Evolutionary conservation across 2,888 invertebrate species (phyloP).

Genomic region (Trachelus iudaicus): DNA sequence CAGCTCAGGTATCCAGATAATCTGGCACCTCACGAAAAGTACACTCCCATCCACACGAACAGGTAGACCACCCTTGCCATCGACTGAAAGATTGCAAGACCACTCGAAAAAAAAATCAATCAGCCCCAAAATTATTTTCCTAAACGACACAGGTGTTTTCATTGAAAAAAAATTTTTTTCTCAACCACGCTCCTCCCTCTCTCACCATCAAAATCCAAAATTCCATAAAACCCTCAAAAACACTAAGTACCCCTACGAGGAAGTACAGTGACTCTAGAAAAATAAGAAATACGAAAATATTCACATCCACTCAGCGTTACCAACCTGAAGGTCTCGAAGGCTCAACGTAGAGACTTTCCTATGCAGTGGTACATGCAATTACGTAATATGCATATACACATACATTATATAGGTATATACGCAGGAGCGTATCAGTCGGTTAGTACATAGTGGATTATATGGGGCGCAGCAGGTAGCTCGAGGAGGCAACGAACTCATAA

Average conservation of each 20-base stretch:
- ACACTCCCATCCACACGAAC: neutral
- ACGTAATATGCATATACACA: neutral
- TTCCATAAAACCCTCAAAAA: neutral
- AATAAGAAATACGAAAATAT: neutral
- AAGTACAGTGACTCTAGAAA: neutral
- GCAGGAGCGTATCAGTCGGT: neutral
- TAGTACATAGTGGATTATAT: neutral
- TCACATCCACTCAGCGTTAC: neutral
- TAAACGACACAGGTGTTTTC: neutral
- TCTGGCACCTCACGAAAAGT: neutral
- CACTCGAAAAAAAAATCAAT: neutral
- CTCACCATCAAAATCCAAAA: neutral
- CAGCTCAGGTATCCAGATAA: neutral
- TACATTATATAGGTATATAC: neutral
- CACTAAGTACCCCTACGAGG: too few relatives aligned
- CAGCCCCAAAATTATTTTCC: neutral
- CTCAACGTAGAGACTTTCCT: neutral
- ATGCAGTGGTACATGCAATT: neutral
- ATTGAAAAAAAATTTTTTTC: neutral
- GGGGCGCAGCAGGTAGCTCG: conserved; percentile 7
- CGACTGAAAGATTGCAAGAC: neutral
- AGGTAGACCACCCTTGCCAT: neutral
- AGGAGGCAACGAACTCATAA: conserved; percentile 50
- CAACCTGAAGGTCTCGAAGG: neutral
- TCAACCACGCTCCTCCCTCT: neutral